These are phyloP conservation scores for Larimichthys polyactis DNA, from an alignment of 2,113 vertebrate species.

Conservation along the genomic window DNA sequence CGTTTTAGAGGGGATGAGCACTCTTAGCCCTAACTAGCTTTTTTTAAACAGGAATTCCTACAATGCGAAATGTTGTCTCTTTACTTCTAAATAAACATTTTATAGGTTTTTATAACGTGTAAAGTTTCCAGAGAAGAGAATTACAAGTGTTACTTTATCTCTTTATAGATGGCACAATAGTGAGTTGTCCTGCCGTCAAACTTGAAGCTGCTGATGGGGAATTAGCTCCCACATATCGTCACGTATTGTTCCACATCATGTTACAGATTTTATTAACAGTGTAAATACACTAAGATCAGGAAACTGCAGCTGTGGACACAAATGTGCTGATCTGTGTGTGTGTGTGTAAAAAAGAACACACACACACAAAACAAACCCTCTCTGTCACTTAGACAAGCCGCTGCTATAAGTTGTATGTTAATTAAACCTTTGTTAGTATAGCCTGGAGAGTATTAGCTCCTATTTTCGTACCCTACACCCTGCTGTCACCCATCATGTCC, in stretches of 20 bases:
- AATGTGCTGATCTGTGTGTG: constrained; percentile 13
- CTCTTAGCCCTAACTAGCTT: not conserved
- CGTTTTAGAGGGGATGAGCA: not conserved
- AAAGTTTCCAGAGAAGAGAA: constrained; percentile 16
- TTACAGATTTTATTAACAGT: constrained; percentile 50
- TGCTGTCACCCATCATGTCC: constrained; percentile 59
- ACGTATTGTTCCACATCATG: constrained; percentile 28
- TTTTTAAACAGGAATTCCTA: constrained; percentile 15
- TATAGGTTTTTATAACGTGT: not conserved
- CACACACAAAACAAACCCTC: constrained; percentile 33
- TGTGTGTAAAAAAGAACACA: not conserved
- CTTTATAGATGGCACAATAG: constrained; percentile 38
- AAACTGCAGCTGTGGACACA: constrained; percentile 39
- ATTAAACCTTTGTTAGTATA: constrained; percentile 76
- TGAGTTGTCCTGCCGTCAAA: constrained; percentile 36
- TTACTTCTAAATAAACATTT: not conserved
- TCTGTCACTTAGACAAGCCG: constrained; percentile 55
- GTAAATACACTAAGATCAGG: constrained; percentile 48
- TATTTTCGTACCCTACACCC: constrained; percentile 62
- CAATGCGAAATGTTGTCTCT: not conserved
- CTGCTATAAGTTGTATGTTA: constrained; percentile 70
- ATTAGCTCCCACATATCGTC: constrained; percentile 54
- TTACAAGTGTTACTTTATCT: constrained; percentile 30
- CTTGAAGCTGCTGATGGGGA: constrained; percentile 42
- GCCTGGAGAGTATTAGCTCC: constrained; percentile 59